A percentile compares a stretch with the other conserved stretches of the same genome.
Evolutionary conservation across 1,140 invertebrate species (phyloP).

Genomic region (Chrysoperla carnea): DNA sequence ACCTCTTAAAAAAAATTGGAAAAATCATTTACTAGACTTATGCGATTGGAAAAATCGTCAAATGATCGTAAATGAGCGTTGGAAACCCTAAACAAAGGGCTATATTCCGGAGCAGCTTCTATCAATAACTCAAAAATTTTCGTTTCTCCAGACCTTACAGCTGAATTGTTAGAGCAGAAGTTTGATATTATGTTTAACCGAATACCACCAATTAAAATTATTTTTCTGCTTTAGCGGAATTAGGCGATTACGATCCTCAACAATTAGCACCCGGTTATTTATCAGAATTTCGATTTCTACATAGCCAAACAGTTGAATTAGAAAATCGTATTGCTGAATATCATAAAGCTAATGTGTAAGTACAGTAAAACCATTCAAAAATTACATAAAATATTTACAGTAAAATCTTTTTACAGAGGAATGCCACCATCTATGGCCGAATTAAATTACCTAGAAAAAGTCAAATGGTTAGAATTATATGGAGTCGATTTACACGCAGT

Average conservation of each 20-base stretch:
- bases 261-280: slow-evolving; percentile 83
- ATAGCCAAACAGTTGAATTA: slow-evolving; percentile 82
- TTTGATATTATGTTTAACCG: too few relatives aligned
- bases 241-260: slow-evolving; percentile 89
- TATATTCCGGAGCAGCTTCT: too few relatives aligned
- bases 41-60: too few relatives aligned
- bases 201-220: too few relatives aligned
- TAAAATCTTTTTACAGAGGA: slow-evolving; percentile 28
- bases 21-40: too few relatives aligned
- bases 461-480: slow-evolving; percentile 93
- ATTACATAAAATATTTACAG: not conserved
- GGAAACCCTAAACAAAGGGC: too few relatives aligned
- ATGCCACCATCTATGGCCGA: slow-evolving; percentile 82
- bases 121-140: too few relatives aligned
- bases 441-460: slow-evolving; percentile 80
- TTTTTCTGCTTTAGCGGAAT: slow-evolving; percentile 59
- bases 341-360: slow-evolving; percentile 71
- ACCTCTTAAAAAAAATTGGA: too few relatives aligned
- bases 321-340: slow-evolving; percentile 77
- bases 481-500: slow-evolving; percentile 95
- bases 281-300: slow-evolving; percentile 90
- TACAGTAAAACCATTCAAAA: slow-evolving; percentile 7
- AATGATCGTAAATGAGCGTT: too few relatives aligned
- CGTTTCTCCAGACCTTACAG: too few relatives aligned
- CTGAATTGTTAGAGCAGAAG: too few relatives aligned